Evolutionary conservation across 2,888 invertebrate species (phyloP).

Genomic region (Pyrrhia umbra): DNA sequence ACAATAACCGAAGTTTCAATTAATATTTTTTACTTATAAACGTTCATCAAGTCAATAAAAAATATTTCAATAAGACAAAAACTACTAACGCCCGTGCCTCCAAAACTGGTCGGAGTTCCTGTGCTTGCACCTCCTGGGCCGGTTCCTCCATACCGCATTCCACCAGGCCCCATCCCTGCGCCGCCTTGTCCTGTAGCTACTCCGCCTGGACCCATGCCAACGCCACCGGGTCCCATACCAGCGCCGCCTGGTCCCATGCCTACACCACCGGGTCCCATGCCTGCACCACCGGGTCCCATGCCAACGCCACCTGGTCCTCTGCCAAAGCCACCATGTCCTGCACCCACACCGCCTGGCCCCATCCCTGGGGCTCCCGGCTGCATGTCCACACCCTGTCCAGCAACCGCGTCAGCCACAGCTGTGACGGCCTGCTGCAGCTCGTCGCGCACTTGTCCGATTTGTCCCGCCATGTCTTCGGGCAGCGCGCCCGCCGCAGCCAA

Average conservation of each 20-base stretch:
- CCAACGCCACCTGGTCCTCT: neutral
- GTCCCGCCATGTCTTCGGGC: conserved; percentile 18
- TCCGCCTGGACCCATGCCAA: neutral
- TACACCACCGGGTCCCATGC: neutral
- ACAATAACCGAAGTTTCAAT: no score
- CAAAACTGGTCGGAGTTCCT: neutral
- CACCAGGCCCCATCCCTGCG: neutral
- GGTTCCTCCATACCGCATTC: neutral
- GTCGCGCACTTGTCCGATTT: conserved; percentile 11
- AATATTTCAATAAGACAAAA: no score
- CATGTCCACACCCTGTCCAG: no score
- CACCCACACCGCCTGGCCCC: neutral
- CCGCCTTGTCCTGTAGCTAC: neutral
- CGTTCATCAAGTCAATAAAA: no score
- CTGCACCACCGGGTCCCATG: neutral
- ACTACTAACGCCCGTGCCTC: neutral
- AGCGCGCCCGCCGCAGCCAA: conserved; percentile 34
- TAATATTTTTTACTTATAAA: no score
- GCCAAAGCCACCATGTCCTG: neutral
- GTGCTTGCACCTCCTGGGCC: neutral
- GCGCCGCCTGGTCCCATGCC: neutral
- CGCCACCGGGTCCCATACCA: neutral
- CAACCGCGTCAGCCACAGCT: neutral
- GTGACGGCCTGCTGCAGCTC: neutral
- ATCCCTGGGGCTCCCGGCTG: neutral